phyloP scores from a whole-genome alignment of 2,888 invertebrate species.

The Opisthograptis luteolata region DNA sequence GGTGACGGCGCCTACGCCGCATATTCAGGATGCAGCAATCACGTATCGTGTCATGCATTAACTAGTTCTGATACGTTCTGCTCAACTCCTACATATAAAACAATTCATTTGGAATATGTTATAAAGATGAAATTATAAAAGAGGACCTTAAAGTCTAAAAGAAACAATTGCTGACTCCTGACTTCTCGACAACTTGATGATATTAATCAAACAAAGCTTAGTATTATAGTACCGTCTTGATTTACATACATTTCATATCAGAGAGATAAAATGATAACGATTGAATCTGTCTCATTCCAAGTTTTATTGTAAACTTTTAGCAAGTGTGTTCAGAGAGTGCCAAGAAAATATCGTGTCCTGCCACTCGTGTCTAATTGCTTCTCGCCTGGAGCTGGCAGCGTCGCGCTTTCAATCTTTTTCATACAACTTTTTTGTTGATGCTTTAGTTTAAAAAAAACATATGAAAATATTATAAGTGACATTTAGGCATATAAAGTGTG shows the following conservation, averaged over 20 bases:
- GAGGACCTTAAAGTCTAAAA: too few species aligned
- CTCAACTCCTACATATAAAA: slow-evolving; percentile 33
- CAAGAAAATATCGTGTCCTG: slow-evolving; percentile 55
- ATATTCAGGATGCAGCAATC: slow-evolving; percentile 73
- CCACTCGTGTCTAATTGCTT: slow-evolving; percentile 53
- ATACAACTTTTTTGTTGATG: slow-evolving; percentile 46
- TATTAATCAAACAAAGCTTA: too few species aligned
- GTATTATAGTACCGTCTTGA: too few species aligned
- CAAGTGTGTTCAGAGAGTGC: slow-evolving; percentile 39
- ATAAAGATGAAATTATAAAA: not conserved
- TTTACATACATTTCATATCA: too few species aligned
- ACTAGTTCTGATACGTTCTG: slow-evolving; percentile 35
- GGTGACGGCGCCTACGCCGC: slow-evolving; percentile 66
- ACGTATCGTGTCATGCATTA: slow-evolving; percentile 46
- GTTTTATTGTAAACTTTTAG: slow-evolving; percentile 28
- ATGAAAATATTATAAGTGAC: slow-evolving; percentile 70
- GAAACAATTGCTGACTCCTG: too few species aligned
- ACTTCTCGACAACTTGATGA: too few species aligned
- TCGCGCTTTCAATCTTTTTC: slow-evolving; percentile 42
- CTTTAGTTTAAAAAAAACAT: slow-evolving; percentile 41
- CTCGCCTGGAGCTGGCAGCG: slow-evolving; percentile 41
- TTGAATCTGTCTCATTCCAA: slow-evolving; percentile 15
- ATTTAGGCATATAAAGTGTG: slow-evolving; percentile 80
- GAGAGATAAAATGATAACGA: slow-evolving; percentile 9
- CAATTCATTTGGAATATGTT: slow-evolving; percentile 21